Evolutionary conservation across 2,888 invertebrate genomes (phyloP), one percentile per base, ranked within the genome.

Genomic region (Leuctra nigra): DNA sequence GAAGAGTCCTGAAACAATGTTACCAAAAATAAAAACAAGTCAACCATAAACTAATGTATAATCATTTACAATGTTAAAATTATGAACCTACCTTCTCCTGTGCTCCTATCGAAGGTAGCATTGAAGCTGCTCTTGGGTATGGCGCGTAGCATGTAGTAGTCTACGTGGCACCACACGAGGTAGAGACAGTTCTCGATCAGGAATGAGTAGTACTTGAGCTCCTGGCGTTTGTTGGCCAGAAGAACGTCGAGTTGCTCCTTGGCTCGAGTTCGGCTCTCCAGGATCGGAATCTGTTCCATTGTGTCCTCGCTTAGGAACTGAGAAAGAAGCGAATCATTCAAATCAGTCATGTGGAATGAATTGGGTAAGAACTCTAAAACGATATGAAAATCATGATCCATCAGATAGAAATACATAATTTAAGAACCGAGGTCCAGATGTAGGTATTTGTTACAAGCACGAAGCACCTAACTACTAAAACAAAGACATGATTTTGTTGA

Each of bases 81-180:
- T 11, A 38, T 38, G 11, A 3, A 50, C 50, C 11, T 4, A 50
- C 50, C 50, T n/a, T 50, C 33, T 35, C 33, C 50, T 33, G 33
- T 33, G 18, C n/a, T 20, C 23, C 44, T 29, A 36, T 46, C 48
- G 20, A 47, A 47, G 11, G 35, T 22, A 18, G 11, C 22, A 35
- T 35, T 14, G 57, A 53, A 54, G 35, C 55, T 52, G 22, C 53
- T 33, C 33, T 57, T 61, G 16, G 81, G 77, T 54, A 81, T 76
- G 0, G 82, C 77, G 62, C 80, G 77, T 54, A 82, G 72, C 72
- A 86, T 80, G 66, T 84, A 85, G 66, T 82, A 83, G 64, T 87
- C 82, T 53, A 87, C 71, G 71, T 87, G 88, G 53, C 83, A 79
- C 89, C 89, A 89, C 61, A 90, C 75, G 59, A 91, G 76, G 67